Evolutionary conservation across 2,113 vertebrate species (phyloP), one percentile per base, ranked within the genome.

Genomic region (Uria lomvia): DNA sequence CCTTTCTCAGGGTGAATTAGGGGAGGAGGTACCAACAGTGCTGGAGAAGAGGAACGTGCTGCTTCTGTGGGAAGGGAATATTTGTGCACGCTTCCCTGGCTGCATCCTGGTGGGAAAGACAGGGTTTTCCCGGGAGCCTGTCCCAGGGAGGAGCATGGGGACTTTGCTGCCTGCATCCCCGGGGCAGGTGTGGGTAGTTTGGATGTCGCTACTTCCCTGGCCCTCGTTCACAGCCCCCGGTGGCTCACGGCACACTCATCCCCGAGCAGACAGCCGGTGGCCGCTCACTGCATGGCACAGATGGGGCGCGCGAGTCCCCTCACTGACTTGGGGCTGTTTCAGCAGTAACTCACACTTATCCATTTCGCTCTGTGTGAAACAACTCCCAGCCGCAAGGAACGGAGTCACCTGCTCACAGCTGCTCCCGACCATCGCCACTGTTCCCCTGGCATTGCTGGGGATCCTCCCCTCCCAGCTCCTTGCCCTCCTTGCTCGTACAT

Each of bases 341-440:
- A 26, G 67, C 59, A 4, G 58, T 52, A 47, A 34, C 63, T 67
- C 62, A 12, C 4, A 34, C 27, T 23, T 70, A 13, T 14, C 58
- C 20, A 10, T 71, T 84, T 27, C 19, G 40, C 21, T 32, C 19
- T 6, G 32, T 4, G 65, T 27, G 24, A 75, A 49, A n/a, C 50
- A 27, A 3, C 63, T 94, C 49, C 60, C 62, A 34, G 50, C 29
- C 50, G n/a, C 29, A 32, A 9, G 38, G 32, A 22, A n/a, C 1
- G 0, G 40, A 36, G 45, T 24, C 45, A 55, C 56, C 72, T 79
- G 60, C 77, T 67, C 47, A 22, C 42, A 34, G 29, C 58, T 3
- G 3, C 42, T 45, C 58, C 36, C 0, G 0, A 24, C 36, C 58
- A 26, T 22, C 1, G 0, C 47, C 0, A 3, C 34, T 15, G 34